These are phyloP conservation scores for Brachionus asplanchnoidis DNA, from an alignment of 1,140 invertebrate species.

Conservation along the genomic window DNA sequence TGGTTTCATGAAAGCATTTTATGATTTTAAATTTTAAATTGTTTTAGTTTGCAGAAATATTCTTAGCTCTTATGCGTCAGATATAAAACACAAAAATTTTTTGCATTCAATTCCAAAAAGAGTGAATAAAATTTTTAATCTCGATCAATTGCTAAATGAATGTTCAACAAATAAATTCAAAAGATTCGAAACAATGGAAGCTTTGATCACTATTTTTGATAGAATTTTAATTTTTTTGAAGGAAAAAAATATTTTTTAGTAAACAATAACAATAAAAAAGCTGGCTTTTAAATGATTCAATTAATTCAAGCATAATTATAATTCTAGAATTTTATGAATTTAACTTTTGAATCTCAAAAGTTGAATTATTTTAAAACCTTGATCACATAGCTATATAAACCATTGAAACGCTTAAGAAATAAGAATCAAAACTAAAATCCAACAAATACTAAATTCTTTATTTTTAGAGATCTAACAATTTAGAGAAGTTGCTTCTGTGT, in stretches of 20 bases:
- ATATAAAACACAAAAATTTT: slow-evolving; percentile 10
- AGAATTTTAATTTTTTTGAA: neutral
- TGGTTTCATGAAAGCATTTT: neutral
- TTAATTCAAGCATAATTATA: neutral
- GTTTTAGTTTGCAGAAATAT: slow-evolving; percentile 8
- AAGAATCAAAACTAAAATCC: neutral
- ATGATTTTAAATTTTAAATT: neutral
- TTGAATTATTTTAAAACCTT: neutral
- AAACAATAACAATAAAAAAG: neutral
- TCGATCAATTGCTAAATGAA: neutral
- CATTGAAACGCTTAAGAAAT: neutral
- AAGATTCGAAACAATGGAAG: neutral
- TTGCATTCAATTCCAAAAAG: slow-evolving; percentile 18
- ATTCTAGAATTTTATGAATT: neutral
- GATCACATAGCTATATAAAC: neutral
- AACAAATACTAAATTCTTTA: neutral
- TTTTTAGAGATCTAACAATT: neutral
- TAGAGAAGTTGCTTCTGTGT: neutral
- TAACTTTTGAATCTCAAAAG: neutral
- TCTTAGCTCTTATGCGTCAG: slow-evolving; percentile 21
- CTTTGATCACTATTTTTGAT: neutral
- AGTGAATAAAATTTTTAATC: neutral
- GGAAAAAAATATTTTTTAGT: neutral
- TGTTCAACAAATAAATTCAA: neutral
- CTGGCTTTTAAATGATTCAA: neutral